Evolutionary conservation across 2,113 vertebrate genomes (phyloP).

Genomic region (Psilopsiagon aymara): DNA sequence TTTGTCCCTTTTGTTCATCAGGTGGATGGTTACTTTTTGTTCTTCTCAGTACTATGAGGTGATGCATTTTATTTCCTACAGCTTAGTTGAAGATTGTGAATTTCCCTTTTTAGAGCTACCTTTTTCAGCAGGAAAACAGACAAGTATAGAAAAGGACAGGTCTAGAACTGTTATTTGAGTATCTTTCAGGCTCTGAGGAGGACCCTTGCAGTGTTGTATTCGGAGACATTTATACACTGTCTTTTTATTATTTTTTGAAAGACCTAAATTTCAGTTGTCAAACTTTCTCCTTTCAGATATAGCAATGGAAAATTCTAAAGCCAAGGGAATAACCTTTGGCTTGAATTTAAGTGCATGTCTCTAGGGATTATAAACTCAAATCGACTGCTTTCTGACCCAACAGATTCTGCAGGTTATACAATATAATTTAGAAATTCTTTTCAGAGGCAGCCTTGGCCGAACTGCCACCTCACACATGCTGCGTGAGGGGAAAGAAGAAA

Average conservation of each 20-base stretch:
- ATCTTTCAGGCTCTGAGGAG: not conserved
- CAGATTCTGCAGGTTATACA: not conserved
- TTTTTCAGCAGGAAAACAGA: not conserved
- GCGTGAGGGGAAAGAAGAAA: not conserved
- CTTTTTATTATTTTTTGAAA: conserved; percentile 34
- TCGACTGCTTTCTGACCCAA: not conserved
- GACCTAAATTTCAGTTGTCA: conserved; percentile 46
- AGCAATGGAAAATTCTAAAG: conserved; percentile 10
- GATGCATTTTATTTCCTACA: conserved; percentile 5
- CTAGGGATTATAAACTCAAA: not conserved
- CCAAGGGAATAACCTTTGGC: conserved; percentile 1
- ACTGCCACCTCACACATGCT: fast-evolving
- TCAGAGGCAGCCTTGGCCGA: not conserved
- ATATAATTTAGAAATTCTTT: not conserved
- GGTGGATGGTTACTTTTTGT: not conserved
- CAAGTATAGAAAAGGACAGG: not conserved
- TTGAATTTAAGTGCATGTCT: conserved; percentile 28
- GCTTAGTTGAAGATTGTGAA: not conserved
- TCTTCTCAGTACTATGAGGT: not conserved
- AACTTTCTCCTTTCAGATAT: conserved; percentile 18
- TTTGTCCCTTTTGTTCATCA: not conserved
- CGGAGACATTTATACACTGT: conserved; percentile 20
- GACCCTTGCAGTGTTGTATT: not conserved
- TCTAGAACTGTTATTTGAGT: conserved; percentile 3
- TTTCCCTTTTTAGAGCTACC: not conserved